Evolutionary conservation across 2,888 invertebrate genomes (phyloP).

Genomic region (Rugalucina vietnamica): DNA sequence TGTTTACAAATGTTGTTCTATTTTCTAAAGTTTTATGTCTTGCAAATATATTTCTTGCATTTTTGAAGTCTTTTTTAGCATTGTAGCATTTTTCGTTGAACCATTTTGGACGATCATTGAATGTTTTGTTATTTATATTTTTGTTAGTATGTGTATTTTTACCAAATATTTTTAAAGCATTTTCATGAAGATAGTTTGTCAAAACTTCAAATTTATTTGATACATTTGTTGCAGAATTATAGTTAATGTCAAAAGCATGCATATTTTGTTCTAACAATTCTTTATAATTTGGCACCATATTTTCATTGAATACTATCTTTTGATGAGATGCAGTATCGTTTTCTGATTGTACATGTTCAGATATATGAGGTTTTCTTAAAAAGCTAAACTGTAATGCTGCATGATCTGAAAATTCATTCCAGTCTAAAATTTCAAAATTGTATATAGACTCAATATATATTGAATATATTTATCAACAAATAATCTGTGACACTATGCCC

Average conservation of each 20-base stretch:
- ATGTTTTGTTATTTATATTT: background rate
- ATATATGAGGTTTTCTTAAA: background rate
- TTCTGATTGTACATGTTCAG: no score
- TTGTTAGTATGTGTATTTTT: background rate
- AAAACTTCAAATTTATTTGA: background rate
- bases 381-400: background rate
- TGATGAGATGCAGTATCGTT: no score
- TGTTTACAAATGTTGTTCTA: background rate
- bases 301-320: background rate
- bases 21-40: conserved; percentile 9
- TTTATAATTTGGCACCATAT: background rate
- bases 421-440: background rate
- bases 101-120: background rate
- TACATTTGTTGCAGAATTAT: background rate
- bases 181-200: background rate
- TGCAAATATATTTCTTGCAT: conserved; percentile 14
- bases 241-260: background rate
- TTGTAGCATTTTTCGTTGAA: background rate
- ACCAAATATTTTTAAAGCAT: background rate
- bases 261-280: background rate
- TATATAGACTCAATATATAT: background rate
- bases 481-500: background rate
- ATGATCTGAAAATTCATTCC: background rate
- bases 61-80: conserved; percentile 14
- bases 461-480: background rate